These are phyloP conservation scores for Neoniphon sammara DNA, from an alignment of 2,797 vertebrate genomes.

Conservation along the genomic window DNA sequence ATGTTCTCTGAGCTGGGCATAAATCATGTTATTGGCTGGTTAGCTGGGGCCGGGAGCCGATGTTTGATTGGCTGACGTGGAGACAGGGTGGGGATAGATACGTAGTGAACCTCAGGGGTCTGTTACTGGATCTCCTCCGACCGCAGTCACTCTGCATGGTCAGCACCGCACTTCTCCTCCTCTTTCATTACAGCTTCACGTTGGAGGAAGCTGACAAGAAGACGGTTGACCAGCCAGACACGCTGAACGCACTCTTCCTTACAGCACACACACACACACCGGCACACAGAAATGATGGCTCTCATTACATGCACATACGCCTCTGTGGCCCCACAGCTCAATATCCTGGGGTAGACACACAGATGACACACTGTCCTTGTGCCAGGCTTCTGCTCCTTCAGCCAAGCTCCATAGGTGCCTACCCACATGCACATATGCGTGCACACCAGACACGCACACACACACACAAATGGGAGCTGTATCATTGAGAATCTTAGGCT, in stretches of 20 bases:
- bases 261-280: slow-evolving; percentile 16
- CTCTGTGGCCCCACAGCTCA: slow-evolving; percentile 29
- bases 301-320: slow-evolving; percentile 55
- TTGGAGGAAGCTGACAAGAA: slow-evolving; percentile 20
- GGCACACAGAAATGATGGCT: slow-evolving; percentile 4
- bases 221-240: neutral
- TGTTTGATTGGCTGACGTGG: slow-evolving; percentile 56
- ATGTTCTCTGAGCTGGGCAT: slow-evolving; percentile 53
- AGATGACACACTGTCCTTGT: slow-evolving; percentile 64
- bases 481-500: slow-evolving; percentile 17
- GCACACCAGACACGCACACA: slow-evolving; percentile 1
- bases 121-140: slow-evolving; percentile 50
- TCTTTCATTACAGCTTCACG: slow-evolving; percentile 10
- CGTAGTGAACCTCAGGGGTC: slow-evolving; percentile 45
- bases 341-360: slow-evolving; percentile 63
- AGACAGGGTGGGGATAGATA: slow-evolving; percentile 65
- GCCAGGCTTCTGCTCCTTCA: slow-evolving; percentile 56
- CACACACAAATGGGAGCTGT: slow-evolving; percentile 19
- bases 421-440: slow-evolving; percentile 30
- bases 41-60: slow-evolving; percentile 31
- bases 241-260: neutral
- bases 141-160: slow-evolving; percentile 57
- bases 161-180: slow-evolving; percentile 35
- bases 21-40: slow-evolving; percentile 73
- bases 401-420: slow-evolving; percentile 53